Base-by-base conservation (phyloP, 37 sponge, comb jelly and placozoan genomes). In the Corticium candelabrum region DNA sequence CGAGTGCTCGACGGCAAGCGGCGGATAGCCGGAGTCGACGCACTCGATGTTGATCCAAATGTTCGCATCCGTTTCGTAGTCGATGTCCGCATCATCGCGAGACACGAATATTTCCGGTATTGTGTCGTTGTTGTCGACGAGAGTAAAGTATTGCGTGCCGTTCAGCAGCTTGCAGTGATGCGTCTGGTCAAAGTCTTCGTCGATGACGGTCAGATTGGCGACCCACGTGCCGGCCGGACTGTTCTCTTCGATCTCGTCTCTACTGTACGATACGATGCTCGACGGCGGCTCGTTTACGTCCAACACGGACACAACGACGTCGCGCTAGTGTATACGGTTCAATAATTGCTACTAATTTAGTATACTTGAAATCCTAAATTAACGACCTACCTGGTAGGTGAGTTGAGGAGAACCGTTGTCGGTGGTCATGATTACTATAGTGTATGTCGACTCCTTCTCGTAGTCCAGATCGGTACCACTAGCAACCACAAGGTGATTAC, bases 221-320 rank as follows among this genome's bases (percentile, higher is more conserved):
- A 50, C 62, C 15, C 11, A 50, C 21, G 62, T 50, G 11, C 62
- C 62, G 62, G 62, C 62, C 62, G 62, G 62, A 50, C 62, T 50
- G 21, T 50, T 50, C 21, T 50, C 62, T 11, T 50, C 62, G 62
- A 50, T 50, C 21, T 50, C 62, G 62, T 50, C 62, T 50, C 21
- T 21, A 21, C 21, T 27, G 62, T 50, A 50, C 15, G 62, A 50
- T 21, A 50, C 11, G 62, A 50, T 50, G 62, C 21, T 21, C 15
- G 73, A 30, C 31, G 73, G 73, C 73, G 73, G 73, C 21, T 70
- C 73, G 31, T 70, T 70, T 5, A 70, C 73, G 31, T 70, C 73
- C 4, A 70, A 32, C 5, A 70, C 36, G 7, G 5, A 5, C 36
- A 70, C 73, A 50, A 50, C 21, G 15, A 50, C 62, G 21, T 50